Percentiles rank a stretch among this genome's conserved stretches.
Evolutionary conservation across 2,888 invertebrate genomes (phyloP).

Genomic region (Rapana venosa): DNA sequence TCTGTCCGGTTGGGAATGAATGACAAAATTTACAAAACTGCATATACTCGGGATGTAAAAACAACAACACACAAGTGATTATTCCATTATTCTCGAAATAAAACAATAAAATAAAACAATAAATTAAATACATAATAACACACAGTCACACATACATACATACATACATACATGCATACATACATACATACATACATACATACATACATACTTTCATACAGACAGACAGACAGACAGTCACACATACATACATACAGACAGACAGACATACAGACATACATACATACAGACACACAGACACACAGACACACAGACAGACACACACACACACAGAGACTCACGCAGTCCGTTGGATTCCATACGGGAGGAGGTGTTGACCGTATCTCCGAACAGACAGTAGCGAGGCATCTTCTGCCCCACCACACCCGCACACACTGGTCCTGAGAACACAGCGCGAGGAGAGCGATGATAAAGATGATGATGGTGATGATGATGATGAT

Average conservation of each 20-base stretch:
- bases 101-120: too few species aligned
- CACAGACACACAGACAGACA: background rate
- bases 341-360: slow-evolving; percentile 8
- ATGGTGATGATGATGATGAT: too few species aligned
- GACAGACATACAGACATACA: background rate
- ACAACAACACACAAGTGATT: too few species aligned
- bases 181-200: background rate
- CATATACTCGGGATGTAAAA: too few species aligned
- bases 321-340: background rate
- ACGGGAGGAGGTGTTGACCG: background rate
- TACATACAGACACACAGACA: background rate
- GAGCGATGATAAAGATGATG: background rate
- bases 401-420: background rate
- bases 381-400: slow-evolving; percentile 7
- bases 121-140: too few species aligned
- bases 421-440: background rate
- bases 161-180: background rate
- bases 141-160: background rate
- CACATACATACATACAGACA: background rate
- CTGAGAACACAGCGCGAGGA: background rate
- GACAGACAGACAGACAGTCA: background rate
- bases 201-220: background rate
- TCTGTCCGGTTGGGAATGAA: too few species aligned
- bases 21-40: too few species aligned
- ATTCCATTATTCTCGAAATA: too few species aligned